Evolutionary conservation across 2,113 vertebrate genomes (phyloP), one percentile per base, ranked within the genome.

Genomic region (Argyrosomus japonicus): DNA sequence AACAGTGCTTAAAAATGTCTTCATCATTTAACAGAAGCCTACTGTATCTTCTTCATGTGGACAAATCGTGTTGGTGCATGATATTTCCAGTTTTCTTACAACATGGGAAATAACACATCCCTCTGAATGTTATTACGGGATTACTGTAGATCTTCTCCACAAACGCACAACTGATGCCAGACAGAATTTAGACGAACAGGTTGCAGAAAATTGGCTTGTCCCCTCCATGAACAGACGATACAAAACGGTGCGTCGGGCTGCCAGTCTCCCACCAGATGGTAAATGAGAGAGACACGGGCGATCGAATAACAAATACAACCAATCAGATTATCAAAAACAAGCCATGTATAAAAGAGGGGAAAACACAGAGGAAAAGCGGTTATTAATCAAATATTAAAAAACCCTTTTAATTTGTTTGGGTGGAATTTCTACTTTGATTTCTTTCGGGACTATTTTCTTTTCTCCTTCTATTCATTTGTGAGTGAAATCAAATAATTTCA

Each of bases 231-330:
- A 92, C 90, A 92, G 90, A 91, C 81, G 86, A 89, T 51, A 74
- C 73, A 88, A 84, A 90, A 84, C 76, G 76, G 75, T 84, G 89
- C 80, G 80, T 78, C 78, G 79, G 72, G 83, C 91, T 83, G 89
- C 89, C 88, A 88, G 89, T 92, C 88, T 89, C 81, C 56, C 88
- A 86, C 87, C 93, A 94, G 92, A 94, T 94, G 90, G 93, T 94
- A 81, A 89, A 93, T 43, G 87, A 87, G 86, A 91, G 83, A 91
- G 89, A 75, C 69, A 85, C 48, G 69, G 81, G 70, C 78, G 88
- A 91, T 91, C 82, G 70, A 89, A 88, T 89, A 86, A 87, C 91
- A 88, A 86, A 82, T 80, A 88, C 82, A 83, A 60, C 84, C 88
- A 77, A 86, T 88, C 82, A 86, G 74, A 86, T 73, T 6, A 82